Percentiles rank a stretch among this genome's conserved stretches.
These are phyloP conservation scores for Himalopsyche phryganea DNA, from an alignment of 1,140 invertebrate genomes.

Conservation along the genomic window DNA sequence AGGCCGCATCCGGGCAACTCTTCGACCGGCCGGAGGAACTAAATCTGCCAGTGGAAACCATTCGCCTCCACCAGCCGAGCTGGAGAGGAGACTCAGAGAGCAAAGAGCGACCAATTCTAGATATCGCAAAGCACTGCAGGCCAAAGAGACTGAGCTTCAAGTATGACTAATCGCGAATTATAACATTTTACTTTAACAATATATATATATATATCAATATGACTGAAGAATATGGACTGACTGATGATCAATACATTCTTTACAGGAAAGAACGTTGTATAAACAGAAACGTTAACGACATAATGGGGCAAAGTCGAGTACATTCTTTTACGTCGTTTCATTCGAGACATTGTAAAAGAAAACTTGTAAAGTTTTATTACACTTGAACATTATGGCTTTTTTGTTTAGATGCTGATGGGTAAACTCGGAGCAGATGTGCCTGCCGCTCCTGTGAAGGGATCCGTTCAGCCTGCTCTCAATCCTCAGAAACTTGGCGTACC, in stretches of 20 bases:
- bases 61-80: conserved; percentile 58
- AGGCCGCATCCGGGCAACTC: conserved; percentile 72
- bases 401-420: conserved; percentile 51
- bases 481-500: conserved; percentile 37
- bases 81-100: conserved; percentile 76
- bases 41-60: conserved; percentile 63
- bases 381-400: too few relatives aligned
- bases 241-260: too few relatives aligned
- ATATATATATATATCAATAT: not conserved
- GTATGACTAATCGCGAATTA: conserved; percentile 43
- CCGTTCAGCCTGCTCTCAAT: conserved; percentile 38
- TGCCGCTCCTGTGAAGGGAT: conserved; percentile 39
- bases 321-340: too few relatives aligned
- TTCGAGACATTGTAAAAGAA: too few relatives aligned
- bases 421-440: conserved; percentile 49
- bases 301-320: too few relatives aligned
- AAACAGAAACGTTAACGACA: too few relatives aligned
- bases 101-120: conserved; percentile 73
- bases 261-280: too few relatives aligned
- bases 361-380: too few relatives aligned
- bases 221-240: too few relatives aligned
- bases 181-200: not conserved
- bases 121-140: conserved; percentile 72
- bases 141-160: conserved; percentile 77
- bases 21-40: conserved; percentile 74